Evolutionary conservation across 2,113 vertebrate species (phyloP).

Genomic region (Percopsis transmontana): DNA sequence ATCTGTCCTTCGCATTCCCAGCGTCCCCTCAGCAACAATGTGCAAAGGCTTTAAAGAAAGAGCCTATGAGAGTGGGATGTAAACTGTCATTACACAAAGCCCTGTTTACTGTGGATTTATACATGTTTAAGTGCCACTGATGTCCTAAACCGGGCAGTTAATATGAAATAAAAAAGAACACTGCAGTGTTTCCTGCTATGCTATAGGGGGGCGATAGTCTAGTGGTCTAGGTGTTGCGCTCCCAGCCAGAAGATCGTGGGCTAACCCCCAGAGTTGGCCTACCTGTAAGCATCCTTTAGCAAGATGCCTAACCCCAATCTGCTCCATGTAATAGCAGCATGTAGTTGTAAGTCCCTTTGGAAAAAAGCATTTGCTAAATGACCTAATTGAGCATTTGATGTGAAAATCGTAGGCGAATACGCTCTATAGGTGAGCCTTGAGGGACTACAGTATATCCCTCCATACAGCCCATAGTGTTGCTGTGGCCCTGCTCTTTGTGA

Average conservation of each 20-base stretch:
- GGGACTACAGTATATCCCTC: too few species aligned
- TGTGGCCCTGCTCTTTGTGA: too few species aligned
- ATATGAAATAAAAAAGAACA: neutral
- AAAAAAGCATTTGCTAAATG: too few species aligned
- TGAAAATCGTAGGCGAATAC: neutral
- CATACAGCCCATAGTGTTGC: too few species aligned
- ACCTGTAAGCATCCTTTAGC: too few species aligned
- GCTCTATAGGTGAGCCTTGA: neutral
- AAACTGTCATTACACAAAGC: constrained; percentile 69
- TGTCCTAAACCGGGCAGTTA: constrained; percentile 9
- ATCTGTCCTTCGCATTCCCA: constrained; percentile 60
- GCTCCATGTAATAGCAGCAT: too few species aligned
- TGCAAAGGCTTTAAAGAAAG: constrained; percentile 68
- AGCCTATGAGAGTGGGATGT: constrained; percentile 57
- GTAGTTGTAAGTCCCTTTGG: constrained; percentile 30
- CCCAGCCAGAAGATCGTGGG: too few species aligned
- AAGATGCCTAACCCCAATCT: too few species aligned
- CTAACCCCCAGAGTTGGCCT: too few species aligned
- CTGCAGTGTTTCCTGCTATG: neutral
- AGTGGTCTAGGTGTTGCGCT: too few species aligned
- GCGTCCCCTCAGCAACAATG: constrained; percentile 65
- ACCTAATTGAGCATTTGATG: constrained; percentile 43
- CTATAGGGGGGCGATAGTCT: too few species aligned
- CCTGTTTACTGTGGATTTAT: constrained; percentile 55
- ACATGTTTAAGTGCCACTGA: neutral